phyloP scores from a whole-genome alignment of 2,113 vertebrate genomes.

The Crotophaga sulcirostris region DNA sequence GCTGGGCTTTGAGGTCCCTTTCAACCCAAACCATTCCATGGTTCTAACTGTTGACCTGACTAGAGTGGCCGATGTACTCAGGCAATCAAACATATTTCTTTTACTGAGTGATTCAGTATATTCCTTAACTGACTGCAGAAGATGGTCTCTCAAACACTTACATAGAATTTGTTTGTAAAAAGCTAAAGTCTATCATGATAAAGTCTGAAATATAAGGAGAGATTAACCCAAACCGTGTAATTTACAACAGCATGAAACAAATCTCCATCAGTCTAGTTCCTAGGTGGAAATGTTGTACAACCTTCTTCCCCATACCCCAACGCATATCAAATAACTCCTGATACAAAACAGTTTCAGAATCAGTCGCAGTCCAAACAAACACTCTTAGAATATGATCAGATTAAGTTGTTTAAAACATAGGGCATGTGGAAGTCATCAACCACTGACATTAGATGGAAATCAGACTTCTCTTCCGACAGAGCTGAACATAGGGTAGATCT shows the following conservation, averaged over 20 bases:
- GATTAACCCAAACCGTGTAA: neutral
- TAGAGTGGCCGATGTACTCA: neutral
- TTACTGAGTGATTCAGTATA: neutral
- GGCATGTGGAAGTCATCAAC: conserved; percentile 70
- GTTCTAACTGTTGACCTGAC: too few species aligned
- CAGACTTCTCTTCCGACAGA: conserved; percentile 9
- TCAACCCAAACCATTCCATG: too few species aligned
- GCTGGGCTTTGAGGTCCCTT: too few species aligned
- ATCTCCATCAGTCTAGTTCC: neutral
- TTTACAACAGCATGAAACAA: neutral
- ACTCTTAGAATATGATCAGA: conserved; percentile 43
- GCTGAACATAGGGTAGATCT: conserved; percentile 13
- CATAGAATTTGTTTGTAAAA: neutral
- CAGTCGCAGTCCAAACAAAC: conserved; percentile 61
- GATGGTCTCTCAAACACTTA: neutral
- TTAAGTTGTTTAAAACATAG: conserved; percentile 65
- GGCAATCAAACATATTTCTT: neutral
- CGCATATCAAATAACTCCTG: conserved; percentile 34
- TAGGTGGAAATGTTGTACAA: neutral
- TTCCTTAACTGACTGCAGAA: neutral
- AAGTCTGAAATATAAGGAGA: neutral
- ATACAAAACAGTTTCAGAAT: conserved; percentile 51
- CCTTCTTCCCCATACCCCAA: neutral
- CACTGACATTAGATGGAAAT: conserved; percentile 52
- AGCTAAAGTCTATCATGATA: neutral